These are phyloP conservation scores for Cyanoliseus patagonus DNA, from an alignment of 2,113 vertebrate species.

Conservation along the genomic window DNA sequence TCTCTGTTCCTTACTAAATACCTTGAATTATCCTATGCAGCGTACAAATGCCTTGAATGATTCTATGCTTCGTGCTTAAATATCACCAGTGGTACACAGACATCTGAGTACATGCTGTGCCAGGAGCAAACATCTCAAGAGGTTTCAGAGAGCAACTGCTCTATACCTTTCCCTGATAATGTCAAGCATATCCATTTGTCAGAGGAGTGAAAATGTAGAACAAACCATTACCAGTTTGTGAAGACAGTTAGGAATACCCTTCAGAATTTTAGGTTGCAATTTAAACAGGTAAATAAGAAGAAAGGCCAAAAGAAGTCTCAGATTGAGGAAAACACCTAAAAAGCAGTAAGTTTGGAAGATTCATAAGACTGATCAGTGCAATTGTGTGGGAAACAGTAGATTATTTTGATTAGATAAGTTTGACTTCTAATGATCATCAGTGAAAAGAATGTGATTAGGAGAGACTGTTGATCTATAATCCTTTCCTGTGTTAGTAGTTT, in stretches of 20 bases:
- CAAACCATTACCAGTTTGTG: background rate
- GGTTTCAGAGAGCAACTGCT: background rate
- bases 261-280: background rate
- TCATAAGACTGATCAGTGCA: rapidly evolving
- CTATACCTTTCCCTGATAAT: background rate
- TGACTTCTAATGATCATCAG: background rate
- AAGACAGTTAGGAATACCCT: background rate
- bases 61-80: background rate
- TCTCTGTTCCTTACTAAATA: background rate
- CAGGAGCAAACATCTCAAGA: background rate
- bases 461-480: background rate
- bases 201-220: background rate
- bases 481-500: background rate
- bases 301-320: background rate
- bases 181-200: background rate
- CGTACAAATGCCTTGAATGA: background rate
- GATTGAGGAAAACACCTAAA: background rate
- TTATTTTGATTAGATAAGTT: background rate
- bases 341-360: background rate
- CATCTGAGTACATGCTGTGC: background rate
- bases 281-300: background rate
- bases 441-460: background rate
- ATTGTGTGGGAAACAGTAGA: background rate
- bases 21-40: background rate
- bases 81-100: background rate